Conservation (phyloP, 2,113 vertebrate genomes). For the Galbula dea region DNA sequence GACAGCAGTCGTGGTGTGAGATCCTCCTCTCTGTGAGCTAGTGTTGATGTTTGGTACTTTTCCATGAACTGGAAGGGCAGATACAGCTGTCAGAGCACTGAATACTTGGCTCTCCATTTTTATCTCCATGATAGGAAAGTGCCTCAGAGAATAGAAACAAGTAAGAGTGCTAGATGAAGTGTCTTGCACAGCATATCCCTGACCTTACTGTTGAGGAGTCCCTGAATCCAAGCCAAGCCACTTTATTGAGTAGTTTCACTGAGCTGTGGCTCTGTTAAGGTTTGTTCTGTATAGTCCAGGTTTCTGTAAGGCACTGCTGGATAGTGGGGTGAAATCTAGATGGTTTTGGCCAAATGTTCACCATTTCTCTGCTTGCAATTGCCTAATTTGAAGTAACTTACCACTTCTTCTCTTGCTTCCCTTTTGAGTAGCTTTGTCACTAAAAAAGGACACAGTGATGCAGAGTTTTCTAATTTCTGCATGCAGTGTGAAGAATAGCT, state of each 20-base stretch:
- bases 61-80: slow-evolving; percentile 1
- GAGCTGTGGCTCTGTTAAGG: not conserved
- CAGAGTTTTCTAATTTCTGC: not conserved
- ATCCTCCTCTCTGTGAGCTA: not conserved
- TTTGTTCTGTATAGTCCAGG: not conserved
- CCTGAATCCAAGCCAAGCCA: not conserved
- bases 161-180: not conserved
- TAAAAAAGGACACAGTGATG: not conserved
- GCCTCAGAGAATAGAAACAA: slow-evolving; percentile 4
- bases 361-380: not conserved
- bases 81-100: not conserved
- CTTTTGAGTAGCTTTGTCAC: not conserved
- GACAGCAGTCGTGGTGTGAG: fast-evolving
- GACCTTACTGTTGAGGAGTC: not conserved
- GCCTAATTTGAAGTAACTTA: not conserved
- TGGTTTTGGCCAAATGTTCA: not conserved
- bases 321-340: not conserved
- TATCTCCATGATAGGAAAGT: slow-evolving; percentile 6
- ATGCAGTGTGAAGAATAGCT: not conserved
- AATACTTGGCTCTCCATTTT: slow-evolving; percentile 1
- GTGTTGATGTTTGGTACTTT: slow-evolving; percentile 24
- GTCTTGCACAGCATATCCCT: not conserved
- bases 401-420: not conserved
- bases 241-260: not conserved
- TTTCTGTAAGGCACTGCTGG: not conserved